These are phyloP conservation scores for Caenorhabditis brenneri DNA, from an alignment of 1,140 invertebrate species.

Conservation along the genomic window DNA sequence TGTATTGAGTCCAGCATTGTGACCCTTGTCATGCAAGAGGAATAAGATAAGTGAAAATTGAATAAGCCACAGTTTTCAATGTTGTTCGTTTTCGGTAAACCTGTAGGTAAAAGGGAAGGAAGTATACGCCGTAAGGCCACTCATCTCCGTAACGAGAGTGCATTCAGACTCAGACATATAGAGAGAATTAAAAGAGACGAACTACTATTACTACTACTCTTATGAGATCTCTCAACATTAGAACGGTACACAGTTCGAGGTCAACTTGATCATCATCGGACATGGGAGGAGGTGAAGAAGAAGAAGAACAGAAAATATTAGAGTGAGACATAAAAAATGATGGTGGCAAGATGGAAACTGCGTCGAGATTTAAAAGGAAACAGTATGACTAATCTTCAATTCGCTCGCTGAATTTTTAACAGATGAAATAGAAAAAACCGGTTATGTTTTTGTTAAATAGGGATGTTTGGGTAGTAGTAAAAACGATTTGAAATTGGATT, in stretches of 20 bases:
- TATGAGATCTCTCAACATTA: constrained; percentile 2
- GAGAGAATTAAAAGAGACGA: not conserved
- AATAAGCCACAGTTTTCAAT: not conserved
- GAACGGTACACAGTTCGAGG: constrained; percentile 41
- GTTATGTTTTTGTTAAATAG: not conserved
- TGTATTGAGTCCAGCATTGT: too few relatives aligned
- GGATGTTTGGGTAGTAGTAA: not conserved
- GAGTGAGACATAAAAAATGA: not conserved
- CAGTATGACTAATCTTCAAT: constrained; percentile 29
- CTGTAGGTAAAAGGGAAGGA: not conserved
- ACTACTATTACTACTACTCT: too few relatives aligned
- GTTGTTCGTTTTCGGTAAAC: not conserved
- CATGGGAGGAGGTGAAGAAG: not conserved
- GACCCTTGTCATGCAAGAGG: too few relatives aligned
- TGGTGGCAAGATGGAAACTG: not conserved
- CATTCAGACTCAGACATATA: not conserved
- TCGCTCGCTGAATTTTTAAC: constrained; percentile 29
- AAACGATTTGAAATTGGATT: constrained; percentile 14
- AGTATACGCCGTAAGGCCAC: not conserved
- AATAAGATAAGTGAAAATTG: not conserved
- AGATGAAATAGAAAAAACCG: constrained; percentile 19
- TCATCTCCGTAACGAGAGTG: constrained; percentile 36
- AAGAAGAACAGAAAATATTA: not conserved
- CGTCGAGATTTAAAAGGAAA: constrained; percentile 12
- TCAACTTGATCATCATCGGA: constrained; percentile 39